Conservation (phyloP, 2,113 vertebrate genomes). For the Aegotheles bennettii region DNA sequence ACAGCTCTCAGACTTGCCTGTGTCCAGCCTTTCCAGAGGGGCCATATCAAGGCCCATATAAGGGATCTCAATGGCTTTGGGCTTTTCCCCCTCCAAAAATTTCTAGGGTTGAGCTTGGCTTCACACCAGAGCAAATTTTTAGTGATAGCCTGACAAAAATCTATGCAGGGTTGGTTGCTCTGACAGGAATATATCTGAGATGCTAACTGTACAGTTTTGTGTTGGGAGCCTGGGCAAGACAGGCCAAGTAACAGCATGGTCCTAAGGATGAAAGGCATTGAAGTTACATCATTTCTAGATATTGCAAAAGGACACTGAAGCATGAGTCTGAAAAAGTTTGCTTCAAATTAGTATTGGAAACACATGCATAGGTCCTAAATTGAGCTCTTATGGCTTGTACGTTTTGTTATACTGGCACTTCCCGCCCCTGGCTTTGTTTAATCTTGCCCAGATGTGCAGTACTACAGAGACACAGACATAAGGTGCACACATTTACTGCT, state of each 20-base stretch:
- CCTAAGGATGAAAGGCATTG: background rate
- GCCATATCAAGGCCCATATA: background rate
- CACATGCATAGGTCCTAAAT: background rate
- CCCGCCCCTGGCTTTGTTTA: background rate
- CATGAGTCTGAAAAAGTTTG: slow-evolving; percentile 2
- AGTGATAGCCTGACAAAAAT: background rate
- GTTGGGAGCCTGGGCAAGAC: background rate
- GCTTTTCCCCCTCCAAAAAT: background rate
- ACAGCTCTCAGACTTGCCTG: background rate
- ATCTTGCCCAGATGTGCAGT: slow-evolving; percentile 20
- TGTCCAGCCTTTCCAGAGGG: background rate
- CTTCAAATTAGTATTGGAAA: slow-evolving; percentile 21
- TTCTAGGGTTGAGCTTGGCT: background rate
- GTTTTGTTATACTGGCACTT: slow-evolving; percentile 20
- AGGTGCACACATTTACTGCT: background rate
- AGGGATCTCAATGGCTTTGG: background rate
- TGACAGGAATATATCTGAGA: background rate
- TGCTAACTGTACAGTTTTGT: background rate
- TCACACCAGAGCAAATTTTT: background rate
- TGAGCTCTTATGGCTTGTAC: background rate
- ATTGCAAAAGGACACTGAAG: background rate
- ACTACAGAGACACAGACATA: background rate
- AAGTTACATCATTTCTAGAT: background rate
- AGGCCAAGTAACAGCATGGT: background rate
- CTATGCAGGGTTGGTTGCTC: background rate